Evolutionary conservation across 2,113 vertebrate species (phyloP).

Genomic region (Hypomesus transpacificus): DNA sequence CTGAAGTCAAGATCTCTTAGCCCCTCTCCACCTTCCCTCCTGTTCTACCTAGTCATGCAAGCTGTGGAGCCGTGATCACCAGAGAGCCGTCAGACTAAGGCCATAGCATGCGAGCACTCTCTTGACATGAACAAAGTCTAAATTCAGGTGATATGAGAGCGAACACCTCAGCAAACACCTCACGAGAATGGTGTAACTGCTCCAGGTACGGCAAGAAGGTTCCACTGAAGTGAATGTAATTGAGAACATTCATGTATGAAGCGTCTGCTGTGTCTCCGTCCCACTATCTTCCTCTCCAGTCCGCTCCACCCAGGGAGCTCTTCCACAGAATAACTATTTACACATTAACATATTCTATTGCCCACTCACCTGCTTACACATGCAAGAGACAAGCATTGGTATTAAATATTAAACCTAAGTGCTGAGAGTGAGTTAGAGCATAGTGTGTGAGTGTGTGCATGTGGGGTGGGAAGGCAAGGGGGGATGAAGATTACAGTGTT

Average conservation of each 20-base stretch:
- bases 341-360: conserved; percentile 64
- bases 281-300: neutral
- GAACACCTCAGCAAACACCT: too few species aligned
- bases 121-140: conserved; percentile 2
- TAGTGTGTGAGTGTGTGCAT: conserved; percentile 30
- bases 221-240: too few species aligned
- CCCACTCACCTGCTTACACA: conserved; percentile 49
- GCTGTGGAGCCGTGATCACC: neutral
- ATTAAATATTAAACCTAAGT: conserved; percentile 67
- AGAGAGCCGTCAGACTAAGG: neutral
- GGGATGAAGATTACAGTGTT: neutral
- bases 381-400: conserved; percentile 36
- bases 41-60: conserved; percentile 12
- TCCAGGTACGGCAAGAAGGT: too few species aligned
- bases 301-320: conserved; percentile 42
- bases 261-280: neutral
- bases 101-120: neutral
- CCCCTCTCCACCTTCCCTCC: conserved; percentile 11
- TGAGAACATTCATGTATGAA: too few species aligned
- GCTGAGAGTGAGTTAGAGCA: conserved; percentile 38
- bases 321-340: conserved; percentile 58
- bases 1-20: neutral
- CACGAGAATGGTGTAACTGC: too few species aligned
- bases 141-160: neutral
- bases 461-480: conserved; percentile 7